Percentiles rank a stretch among this genome's conserved stretches.
Conservation (phyloP, 1,140 invertebrate species). For the Drosophila leontia region DNA sequence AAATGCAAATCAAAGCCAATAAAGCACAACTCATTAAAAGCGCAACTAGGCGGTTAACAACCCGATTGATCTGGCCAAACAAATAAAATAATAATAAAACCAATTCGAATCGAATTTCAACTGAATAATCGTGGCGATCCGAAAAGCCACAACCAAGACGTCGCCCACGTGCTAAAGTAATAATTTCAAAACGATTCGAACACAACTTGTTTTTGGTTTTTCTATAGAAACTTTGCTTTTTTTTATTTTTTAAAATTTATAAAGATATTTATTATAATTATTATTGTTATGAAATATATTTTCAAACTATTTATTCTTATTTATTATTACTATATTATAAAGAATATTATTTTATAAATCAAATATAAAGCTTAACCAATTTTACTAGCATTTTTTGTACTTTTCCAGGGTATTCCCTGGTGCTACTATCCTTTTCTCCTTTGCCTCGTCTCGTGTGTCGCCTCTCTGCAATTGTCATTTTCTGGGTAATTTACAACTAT, state of each 20-base stretch:
- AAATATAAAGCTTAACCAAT: too few relatives aligned
- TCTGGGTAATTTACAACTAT: conserved; percentile 42
- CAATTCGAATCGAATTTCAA: conserved; percentile 15
- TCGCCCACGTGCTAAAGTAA: conserved; percentile 1
- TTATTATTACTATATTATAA: too few relatives aligned
- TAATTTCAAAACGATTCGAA: neutral
- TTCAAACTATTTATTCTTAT: neutral
- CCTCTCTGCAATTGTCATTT: conserved; percentile 45
- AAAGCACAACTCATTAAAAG: conserved; percentile 81
- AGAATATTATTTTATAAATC: neutral
- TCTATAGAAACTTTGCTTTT: neutral
- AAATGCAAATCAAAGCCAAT: conserved; percentile 77
- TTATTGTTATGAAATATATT: neutral
- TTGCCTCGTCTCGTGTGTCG: neutral
- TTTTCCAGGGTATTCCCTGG: neutral
- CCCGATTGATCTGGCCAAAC: conserved; percentile 21
- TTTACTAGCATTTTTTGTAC: neutral
- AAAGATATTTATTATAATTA: neutral
- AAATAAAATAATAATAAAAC: conserved; percentile 16
- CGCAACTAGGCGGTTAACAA: conserved; percentile 62
- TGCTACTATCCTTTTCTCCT: neutral
- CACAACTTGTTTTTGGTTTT: neutral
- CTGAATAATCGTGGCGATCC: conserved; percentile 11
- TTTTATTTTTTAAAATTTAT: neutral
- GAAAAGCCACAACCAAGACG: neutral